A percentile compares a stretch with the other conserved stretches of the same genome.
These are phyloP conservation scores for Salpingus planirostris DNA, from an alignment of 2,888 invertebrate genomes.

Conservation along the genomic window DNA sequence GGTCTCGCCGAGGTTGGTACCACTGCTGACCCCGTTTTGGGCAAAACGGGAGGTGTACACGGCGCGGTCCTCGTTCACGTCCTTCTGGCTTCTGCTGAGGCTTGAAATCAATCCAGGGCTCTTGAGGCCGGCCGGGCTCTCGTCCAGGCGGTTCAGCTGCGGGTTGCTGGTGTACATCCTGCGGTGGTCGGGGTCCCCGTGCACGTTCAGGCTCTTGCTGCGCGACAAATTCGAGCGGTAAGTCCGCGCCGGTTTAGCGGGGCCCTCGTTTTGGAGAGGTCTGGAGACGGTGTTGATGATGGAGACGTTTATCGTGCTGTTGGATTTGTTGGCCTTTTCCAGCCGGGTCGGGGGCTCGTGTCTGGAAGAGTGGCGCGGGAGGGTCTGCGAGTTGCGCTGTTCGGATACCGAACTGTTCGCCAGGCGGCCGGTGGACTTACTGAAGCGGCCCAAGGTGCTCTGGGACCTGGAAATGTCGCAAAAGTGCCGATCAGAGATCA, in stretches of 20 bases:
- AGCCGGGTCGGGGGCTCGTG: conserved; percentile 37
- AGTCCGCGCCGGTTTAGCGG: conserved; percentile 70
- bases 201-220: conserved; percentile 81
- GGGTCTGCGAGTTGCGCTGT: conserved; percentile 59
- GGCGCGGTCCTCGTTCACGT: conserved; percentile 62
- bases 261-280: conserved; percentile 43
- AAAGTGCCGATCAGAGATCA: too few species aligned
- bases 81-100: conserved; percentile 74
- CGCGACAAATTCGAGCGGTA: conserved; percentile 65
- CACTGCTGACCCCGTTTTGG: conserved; percentile 46
- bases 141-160: conserved; percentile 61
- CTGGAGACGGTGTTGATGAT: conserved; percentile 46
- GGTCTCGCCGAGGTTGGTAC: conserved; percentile 34
- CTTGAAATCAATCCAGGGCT: conserved; percentile 82
- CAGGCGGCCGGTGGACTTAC: conserved; percentile 70
- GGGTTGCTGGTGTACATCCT: conserved; percentile 68
- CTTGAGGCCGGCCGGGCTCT: conserved; percentile 62
- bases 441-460: conserved; percentile 71
- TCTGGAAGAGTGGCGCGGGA: conserved; percentile 52
- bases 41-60: conserved; percentile 49
- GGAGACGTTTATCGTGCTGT: conserved; percentile 59
- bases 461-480: too few species aligned
- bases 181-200: conserved; percentile 42
- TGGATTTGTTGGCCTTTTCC: conserved; percentile 49
- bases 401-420: conserved; percentile 45